Base-by-base conservation (phyloP, 2,797 vertebrate species). In the Pseudopleuronectes americanus region DNA sequence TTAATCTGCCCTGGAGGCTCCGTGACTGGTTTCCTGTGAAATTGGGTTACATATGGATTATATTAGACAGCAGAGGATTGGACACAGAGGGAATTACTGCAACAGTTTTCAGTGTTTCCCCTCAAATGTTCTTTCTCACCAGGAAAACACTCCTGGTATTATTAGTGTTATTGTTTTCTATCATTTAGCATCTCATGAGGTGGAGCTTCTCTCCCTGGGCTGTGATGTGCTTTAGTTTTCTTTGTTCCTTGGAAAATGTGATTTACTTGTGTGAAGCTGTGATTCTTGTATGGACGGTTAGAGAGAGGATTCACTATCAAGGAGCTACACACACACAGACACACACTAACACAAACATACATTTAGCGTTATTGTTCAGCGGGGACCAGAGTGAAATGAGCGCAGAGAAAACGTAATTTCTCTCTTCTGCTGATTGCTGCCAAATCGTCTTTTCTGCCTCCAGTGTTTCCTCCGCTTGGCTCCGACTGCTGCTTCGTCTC, bases 261-360 rank as follows among this genome's bases (percentile, higher is more conserved):
- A 81, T 84, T 88, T 86, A 73, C 85, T 71, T 81, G 64, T 59
- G 55, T 73, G 69, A 63, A 36, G 68, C 45, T 33, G 68, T 66
- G 68, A 23, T 22, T 64, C 9, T 8, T 52, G 14, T 38, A 17
- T 64, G 43, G 59, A 68, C 53, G 62, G 68, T 41, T 36, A 59
- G 14, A 14, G 43, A 45, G 17, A 45, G 17, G 43, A 16, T 19
- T 45, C 43, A 45, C 14, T 45, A 17, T 24, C 19, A 38, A 58
- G 48, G 22, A 65, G 28, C 7, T 6, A 48, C 31, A 56, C 57
- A 55, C 63, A 62, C 28, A 52, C 63, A 64, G 19, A 55, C 52
- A 45, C 53, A 33, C 17, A 55, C 43, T 16, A 13, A 48, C 38
- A 23, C 63, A 51, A 47, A 36, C 60, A 64, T n/a, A 21, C 23